phyloP scores from a whole-genome alignment of 2,797 vertebrate genomes.

The Gymnodraco acuticeps region DNA sequence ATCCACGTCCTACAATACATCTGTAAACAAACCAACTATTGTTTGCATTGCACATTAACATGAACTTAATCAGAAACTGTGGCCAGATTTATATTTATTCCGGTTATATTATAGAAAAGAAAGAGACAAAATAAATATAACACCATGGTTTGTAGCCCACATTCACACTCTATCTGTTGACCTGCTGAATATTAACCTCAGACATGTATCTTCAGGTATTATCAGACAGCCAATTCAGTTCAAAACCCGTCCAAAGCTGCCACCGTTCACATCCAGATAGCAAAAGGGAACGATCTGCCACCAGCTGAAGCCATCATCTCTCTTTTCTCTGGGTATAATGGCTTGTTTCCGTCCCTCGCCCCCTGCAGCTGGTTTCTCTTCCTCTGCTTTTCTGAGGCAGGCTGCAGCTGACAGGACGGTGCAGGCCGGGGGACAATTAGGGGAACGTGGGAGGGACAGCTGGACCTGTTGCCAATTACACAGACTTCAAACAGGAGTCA shows the following conservation, averaged over 20 bases:
- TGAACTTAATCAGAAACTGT: neutral
- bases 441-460: conserved; percentile 71
- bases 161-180: neutral
- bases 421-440: conserved; percentile 72
- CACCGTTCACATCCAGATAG: conserved; percentile 21
- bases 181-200: conserved; percentile 1
- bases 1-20: neutral
- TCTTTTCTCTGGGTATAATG: conserved; percentile 41
- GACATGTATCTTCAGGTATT: conserved; percentile 6
- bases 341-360: conserved; percentile 34
- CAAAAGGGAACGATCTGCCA: conserved; percentile 42
- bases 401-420: conserved; percentile 71
- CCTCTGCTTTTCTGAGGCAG: conserved; percentile 49
- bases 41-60: neutral
- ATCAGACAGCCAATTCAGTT: conserved; percentile 25
- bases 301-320: conserved; percentile 46
- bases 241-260: conserved; percentile 9
- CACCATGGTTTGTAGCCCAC: too few relatives aligned
- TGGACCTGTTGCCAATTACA: conserved; percentile 72
- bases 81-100: neutral
- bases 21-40: neutral
- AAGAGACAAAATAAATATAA: neutral
- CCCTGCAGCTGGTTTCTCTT: conserved; percentile 58
- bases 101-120: neutral
- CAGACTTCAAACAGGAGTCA: conserved; percentile 33